Conservation (phyloP, 2,113 vertebrate genomes). For the Podocnemis expansa region DNA sequence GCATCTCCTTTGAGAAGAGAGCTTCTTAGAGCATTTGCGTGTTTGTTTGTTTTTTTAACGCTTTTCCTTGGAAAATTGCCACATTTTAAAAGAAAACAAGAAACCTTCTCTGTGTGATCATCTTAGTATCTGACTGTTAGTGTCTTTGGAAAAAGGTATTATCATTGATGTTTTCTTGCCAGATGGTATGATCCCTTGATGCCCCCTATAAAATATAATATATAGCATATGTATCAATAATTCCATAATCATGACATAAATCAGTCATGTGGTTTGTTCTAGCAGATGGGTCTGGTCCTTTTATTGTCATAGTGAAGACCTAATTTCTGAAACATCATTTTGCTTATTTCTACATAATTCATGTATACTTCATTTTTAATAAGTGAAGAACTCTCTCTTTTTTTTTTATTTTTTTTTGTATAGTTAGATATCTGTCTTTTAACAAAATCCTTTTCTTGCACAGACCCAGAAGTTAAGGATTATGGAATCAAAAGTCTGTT, state of each 20-base stretch:
- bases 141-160: conserved; percentile 62
- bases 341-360: conserved; percentile 42
- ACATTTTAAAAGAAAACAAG: conserved; percentile 9
- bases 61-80: neutral
- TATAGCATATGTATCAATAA: conserved; percentile 69
- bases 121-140: conserved; percentile 43
- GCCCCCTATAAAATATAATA: conserved; percentile 70
- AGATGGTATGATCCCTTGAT: conserved; percentile 73
- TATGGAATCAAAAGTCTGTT: neutral
- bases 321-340: conserved; percentile 68
- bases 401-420: neutral
- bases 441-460: neutral
- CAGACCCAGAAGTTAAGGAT: neutral
- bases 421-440: neutral
- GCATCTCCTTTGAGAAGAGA: neutral
- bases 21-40: rapidly evolving
- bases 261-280: conserved; percentile 47
- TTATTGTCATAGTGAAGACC: conserved; percentile 63
- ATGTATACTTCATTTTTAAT: neutral
- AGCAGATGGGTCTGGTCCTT: conserved; percentile 63
- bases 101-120: neutral
- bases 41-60: neutral
- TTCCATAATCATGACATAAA: conserved; percentile 68
- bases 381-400: neutral
- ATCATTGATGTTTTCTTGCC: conserved; percentile 55